Evolutionary conservation across 53 echinoderm and acorn worm genomes (phyloP).

Genomic region (Astropecten irregularis): DNA sequence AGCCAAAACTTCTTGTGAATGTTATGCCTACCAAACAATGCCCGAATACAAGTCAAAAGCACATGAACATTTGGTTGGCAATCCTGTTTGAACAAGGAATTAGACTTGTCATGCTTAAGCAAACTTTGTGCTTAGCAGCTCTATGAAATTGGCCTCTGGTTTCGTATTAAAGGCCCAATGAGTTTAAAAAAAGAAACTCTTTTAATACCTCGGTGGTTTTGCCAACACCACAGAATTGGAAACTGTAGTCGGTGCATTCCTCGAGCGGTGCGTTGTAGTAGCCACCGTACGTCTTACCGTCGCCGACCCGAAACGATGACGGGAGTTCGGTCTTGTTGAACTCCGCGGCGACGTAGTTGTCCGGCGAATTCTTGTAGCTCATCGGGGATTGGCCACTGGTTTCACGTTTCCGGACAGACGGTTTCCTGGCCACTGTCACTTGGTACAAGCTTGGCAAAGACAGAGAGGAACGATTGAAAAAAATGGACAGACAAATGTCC

Average conservation of each 20-base stretch:
- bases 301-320: slow-evolving; percentile 65
- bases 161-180: too few relatives aligned
- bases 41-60: too few relatives aligned
- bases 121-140: too few relatives aligned
- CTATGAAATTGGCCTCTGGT: too few relatives aligned
- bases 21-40: too few relatives aligned
- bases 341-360: slow-evolving; percentile 82
- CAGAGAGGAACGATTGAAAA: too few relatives aligned
- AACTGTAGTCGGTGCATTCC: slow-evolving; percentile 49
- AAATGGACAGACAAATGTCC: background rate
- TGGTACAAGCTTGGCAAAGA: slow-evolving; percentile 51
- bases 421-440: slow-evolving; percentile 47
- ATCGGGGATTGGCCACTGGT: background rate
- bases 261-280: slow-evolving; percentile 80
- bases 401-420: background rate
- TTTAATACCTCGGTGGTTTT: slow-evolving; percentile 50
- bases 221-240: slow-evolving; percentile 71
- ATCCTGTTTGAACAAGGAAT: too few relatives aligned
- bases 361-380: slow-evolving; percentile 35
- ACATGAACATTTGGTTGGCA: too few relatives aligned
- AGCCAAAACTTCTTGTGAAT: too few relatives aligned
- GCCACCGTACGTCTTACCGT: slow-evolving; percentile 67
- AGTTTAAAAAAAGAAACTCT: too few relatives aligned
- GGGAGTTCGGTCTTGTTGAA: slow-evolving; percentile 65
- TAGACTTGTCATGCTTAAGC: too few relatives aligned